Evolutionary conservation across 2,888 invertebrate genomes (phyloP).

Genomic region (Campoplex nolae): DNA sequence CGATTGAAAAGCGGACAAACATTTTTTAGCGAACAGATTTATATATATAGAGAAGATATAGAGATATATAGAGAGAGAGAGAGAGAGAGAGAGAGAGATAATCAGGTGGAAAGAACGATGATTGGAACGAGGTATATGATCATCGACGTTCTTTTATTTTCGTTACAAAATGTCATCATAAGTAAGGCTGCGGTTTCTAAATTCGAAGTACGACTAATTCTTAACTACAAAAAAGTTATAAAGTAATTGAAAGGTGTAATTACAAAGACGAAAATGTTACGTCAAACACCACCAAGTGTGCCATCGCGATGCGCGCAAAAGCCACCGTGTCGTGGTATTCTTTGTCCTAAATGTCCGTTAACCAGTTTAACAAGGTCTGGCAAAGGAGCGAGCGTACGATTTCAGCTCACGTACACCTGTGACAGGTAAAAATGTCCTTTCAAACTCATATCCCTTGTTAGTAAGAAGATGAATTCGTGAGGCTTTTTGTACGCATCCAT

Average conservation of each 20-base stretch:
- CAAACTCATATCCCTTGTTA: not conserved
- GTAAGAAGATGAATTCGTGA: not conserved
- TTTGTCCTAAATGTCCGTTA: constrained; percentile 70
- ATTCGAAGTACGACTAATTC: not conserved
- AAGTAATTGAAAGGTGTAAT: not conserved
- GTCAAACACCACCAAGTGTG: constrained; percentile 70
- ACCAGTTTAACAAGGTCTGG: constrained; percentile 65
- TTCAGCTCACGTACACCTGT: constrained; percentile 74
- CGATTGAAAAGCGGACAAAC: no score
- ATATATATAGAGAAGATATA: no score
- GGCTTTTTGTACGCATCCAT: not conserved
- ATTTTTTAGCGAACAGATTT: no score
- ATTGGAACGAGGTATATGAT: not conserved
- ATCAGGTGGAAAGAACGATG: no score
- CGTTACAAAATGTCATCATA: constrained; percentile 23
- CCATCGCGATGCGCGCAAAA: constrained; percentile 71
- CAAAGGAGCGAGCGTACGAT: constrained; percentile 70
- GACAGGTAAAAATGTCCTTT: constrained; percentile 71
- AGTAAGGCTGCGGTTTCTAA: not conserved
- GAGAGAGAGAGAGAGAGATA: no score
- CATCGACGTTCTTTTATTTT: constrained; percentile 54
- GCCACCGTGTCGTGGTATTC: constrained; percentile 59
- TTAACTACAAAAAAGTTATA: not conserved
- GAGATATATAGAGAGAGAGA: no score
- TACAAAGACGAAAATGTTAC: constrained; percentile 43